Percentiles rank a stretch among this genome's conserved stretches.
phyloP scores from a whole-genome alignment of 2,888 invertebrate species.

The Synanthedon tipuliformis region DNA sequence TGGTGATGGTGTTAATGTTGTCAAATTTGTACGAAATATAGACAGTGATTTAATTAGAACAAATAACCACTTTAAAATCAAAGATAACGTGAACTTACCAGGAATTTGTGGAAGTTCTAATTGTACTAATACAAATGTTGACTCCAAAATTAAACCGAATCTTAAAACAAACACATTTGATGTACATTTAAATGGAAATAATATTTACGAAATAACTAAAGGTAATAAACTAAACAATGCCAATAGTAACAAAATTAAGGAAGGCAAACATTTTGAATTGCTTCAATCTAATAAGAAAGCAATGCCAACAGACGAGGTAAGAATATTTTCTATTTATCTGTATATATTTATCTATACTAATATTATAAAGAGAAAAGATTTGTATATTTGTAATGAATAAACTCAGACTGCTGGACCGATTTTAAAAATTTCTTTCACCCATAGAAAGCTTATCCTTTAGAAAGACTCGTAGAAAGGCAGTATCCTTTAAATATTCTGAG shows the following conservation, averaged over 20 bases:
- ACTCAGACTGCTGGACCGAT: no score
- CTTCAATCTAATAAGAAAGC: not conserved
- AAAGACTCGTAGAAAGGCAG: no score
- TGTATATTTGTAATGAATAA: no score
- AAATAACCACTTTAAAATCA: not conserved
- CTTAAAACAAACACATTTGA: not conserved
- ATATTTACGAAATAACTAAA: not conserved
- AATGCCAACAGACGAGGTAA: not conserved
- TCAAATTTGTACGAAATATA: not conserved
- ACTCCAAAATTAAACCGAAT: not conserved
- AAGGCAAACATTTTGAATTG: not conserved
- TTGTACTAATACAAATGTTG: not conserved
- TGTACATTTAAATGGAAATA: not conserved
- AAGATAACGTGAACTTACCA: not conserved
- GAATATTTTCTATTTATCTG: no score
- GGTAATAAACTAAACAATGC: not conserved
- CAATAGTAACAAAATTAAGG: not conserved
- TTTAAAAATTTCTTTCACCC: no score
- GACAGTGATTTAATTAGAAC: not conserved
- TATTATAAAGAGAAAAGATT: no score
- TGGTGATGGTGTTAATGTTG: constrained; percentile 29
- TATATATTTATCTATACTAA: no score
- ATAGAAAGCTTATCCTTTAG: no score
- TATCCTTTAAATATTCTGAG: no score
- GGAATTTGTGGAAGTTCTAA: not conserved